phyloP scores from a whole-genome alignment of 2,113 vertebrate genomes.

The Zosterops pallidus region DNA sequence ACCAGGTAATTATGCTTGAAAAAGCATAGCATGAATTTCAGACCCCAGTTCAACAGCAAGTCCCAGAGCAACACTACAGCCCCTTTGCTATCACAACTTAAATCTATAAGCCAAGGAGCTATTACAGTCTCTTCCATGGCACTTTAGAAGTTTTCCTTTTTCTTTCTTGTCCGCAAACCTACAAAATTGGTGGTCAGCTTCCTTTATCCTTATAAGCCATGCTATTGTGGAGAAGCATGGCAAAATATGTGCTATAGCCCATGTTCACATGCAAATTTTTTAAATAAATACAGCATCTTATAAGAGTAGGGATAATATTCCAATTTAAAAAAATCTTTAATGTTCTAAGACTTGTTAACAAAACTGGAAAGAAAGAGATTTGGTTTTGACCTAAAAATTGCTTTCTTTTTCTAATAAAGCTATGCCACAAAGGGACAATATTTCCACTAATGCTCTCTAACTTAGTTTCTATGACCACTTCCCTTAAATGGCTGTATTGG shows the following conservation, averaged over 20 bases:
- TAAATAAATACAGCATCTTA: background rate
- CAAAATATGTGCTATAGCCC: background rate
- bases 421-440: background rate
- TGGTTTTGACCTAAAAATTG: background rate
- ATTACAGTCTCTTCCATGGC: background rate
- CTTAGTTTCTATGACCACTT: background rate
- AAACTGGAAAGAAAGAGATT: background rate
- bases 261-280: background rate
- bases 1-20: conserved; percentile 36
- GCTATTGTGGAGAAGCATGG: background rate
- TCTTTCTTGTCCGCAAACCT: background rate
- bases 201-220: background rate
- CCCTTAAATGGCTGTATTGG: background rate
- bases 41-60: background rate
- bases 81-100: background rate
- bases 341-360: background rate
- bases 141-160: background rate
- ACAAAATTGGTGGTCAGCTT: background rate
- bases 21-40: conserved; percentile 35
- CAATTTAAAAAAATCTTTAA: background rate
- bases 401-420: background rate
- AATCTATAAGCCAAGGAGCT: background rate
- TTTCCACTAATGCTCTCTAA: background rate
- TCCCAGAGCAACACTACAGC: background rate
- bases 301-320: background rate